Percentiles rank a stretch among this genome's conserved stretches.
Conservation (phyloP, 2,888 invertebrate species). For the Melipona bicolor region DNA sequence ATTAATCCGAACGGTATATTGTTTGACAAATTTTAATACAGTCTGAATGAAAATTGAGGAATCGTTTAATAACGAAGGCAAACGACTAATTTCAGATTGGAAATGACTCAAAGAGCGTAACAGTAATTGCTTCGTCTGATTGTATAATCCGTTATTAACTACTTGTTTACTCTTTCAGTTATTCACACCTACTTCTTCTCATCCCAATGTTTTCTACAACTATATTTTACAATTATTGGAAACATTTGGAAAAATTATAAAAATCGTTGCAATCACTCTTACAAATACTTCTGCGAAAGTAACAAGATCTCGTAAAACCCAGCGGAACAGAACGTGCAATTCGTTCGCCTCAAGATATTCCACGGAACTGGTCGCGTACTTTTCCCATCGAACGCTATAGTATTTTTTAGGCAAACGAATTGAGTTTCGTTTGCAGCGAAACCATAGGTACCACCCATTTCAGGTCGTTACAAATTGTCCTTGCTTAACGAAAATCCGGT, state of each 20-base stretch:
- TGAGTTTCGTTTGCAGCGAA: background rate
- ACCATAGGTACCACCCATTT: slow-evolving; percentile 1
- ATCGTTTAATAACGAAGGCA: background rate
- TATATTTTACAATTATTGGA: no score
- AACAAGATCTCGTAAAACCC: background rate
- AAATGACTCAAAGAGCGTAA: background rate
- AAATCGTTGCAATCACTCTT: background rate
- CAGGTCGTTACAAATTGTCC: slow-evolving; percentile 5
- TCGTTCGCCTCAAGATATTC: background rate
- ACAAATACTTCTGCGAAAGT: background rate
- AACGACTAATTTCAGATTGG: background rate
- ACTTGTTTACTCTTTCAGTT: background rate
- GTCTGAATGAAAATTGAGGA: background rate
- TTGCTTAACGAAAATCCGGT: background rate
- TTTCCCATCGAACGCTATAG: background rate
- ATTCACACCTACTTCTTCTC: no score
- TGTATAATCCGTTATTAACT: background rate
- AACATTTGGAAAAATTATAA: no score
- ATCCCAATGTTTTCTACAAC: no score
- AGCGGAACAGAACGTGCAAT: background rate
- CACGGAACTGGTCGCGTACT: background rate
- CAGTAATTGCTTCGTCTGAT: no score
- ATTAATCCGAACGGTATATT: background rate
- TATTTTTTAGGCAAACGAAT: background rate
- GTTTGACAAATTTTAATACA: no score